phyloP scores from a whole-genome alignment of 1,140 invertebrate genomes.

The Episyrphus balteatus region DNA sequence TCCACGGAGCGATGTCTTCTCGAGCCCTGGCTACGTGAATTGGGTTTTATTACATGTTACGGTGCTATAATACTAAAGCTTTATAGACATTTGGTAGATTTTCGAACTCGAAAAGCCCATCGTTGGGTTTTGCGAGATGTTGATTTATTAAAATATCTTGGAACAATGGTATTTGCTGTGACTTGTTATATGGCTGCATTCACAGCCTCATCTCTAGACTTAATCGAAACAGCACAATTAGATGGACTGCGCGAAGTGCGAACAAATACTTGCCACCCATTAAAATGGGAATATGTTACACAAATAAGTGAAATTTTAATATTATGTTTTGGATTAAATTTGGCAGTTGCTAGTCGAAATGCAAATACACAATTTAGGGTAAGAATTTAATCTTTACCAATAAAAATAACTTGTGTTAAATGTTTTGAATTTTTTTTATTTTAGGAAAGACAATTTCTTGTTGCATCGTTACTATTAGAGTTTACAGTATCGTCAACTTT shows the following conservation, averaged over 20 bases:
- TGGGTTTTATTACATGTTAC: constrained; percentile 84
- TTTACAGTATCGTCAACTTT: constrained; percentile 56
- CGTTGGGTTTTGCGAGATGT: constrained; percentile 76
- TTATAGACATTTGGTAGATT: constrained; percentile 72
- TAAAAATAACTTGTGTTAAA: background rate
- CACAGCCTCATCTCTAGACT: constrained; percentile 57
- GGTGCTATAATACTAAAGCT: constrained; percentile 81
- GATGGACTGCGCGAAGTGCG: constrained; percentile 37
- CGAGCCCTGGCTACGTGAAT: constrained; percentile 77
- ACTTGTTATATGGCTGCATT: constrained; percentile 77
- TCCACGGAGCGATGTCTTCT: constrained; percentile 63
- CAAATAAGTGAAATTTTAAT: constrained; percentile 75
- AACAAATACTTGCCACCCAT: constrained; percentile 58
- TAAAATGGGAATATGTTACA: constrained; percentile 84
- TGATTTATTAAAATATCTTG: constrained; percentile 67
- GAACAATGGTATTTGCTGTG: constrained; percentile 63
- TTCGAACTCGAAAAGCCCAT: constrained; percentile 78
- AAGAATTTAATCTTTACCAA: constrained; percentile 8
- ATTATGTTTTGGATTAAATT: constrained; percentile 67
- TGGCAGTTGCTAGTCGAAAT: constrained; percentile 69
- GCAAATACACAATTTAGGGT: constrained; percentile 71
- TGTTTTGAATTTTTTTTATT: constrained; percentile 9
- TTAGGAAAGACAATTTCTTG: constrained; percentile 66
- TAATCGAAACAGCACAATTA: constrained; percentile 39
- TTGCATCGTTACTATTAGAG: constrained; percentile 64